Percentiles rank a stretch among this genome's conserved stretches.
These are phyloP conservation scores for Myocastor coypus DNA, from an alignment of 2,113 vertebrate genomes.

Conservation along the genomic window DNA sequence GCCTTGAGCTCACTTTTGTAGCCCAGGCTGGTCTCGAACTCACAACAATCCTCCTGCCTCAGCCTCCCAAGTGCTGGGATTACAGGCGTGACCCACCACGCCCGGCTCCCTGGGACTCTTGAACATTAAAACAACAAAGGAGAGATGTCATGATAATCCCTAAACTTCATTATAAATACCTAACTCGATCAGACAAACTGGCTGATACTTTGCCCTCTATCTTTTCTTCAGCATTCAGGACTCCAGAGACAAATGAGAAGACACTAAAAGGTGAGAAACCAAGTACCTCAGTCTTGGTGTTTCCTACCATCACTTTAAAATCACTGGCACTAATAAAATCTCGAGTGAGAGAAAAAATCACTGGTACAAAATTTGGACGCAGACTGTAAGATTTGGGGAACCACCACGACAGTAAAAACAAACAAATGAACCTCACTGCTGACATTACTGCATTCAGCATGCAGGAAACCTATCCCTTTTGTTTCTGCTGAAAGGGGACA, in stretches of 20 bases:
- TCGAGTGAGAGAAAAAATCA: constrained; percentile 21
- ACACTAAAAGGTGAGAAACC: constrained; percentile 40
- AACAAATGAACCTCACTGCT: not conserved
- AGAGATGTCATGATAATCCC: constrained; percentile 54
- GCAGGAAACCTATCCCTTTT: not conserved
- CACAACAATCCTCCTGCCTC: no score
- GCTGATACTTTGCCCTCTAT: not conserved
- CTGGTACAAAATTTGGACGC: not conserved
- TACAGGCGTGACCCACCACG: no score
- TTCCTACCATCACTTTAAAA: constrained; percentile 57
- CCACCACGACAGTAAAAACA: not conserved
- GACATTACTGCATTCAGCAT: not conserved
- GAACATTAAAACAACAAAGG: constrained; percentile 18
- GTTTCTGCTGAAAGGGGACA: constrained; percentile 26
- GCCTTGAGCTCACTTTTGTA: no score
- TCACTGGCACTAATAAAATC: constrained; percentile 11
- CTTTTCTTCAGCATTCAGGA: constrained; percentile 15
- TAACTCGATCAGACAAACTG: constrained; percentile 20
- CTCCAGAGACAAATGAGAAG: constrained; percentile 30
- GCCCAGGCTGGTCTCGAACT: no score
- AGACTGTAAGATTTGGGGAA: not conserved
- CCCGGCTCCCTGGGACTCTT: constrained; percentile 26
- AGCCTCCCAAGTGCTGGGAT: no score
- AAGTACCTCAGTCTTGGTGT: constrained; percentile 2
- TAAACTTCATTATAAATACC: constrained; percentile 45